Evolutionary conservation across 2,797 vertebrate genomes (phyloP), one percentile per base, ranked within the genome.

Genomic region (Poeciliopsis turneri): DNA sequence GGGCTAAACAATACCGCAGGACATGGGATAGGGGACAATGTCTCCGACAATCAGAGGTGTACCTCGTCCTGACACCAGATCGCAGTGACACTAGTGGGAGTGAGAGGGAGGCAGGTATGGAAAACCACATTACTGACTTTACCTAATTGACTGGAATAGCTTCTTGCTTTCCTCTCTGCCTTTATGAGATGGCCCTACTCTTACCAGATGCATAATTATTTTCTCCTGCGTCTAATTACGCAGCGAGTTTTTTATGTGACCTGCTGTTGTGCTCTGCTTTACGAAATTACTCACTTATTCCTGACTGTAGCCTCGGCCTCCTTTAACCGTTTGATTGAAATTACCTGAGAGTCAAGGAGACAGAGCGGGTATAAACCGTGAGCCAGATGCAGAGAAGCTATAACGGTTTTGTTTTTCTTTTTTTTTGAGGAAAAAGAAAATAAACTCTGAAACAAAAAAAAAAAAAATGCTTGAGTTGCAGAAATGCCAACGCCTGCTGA

Each of bases 161-260:
- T 89, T 93, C 71, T 81, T 93, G 72, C 91, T 87, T 89, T 90
- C 87, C 85, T 88, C 87, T 90, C 85, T 81, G 88, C 85, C 84
- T 92, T 90, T 92, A 93, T 91, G 93, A 90, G 91, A 93, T 70
- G 82, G 90, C 84, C 81, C 76, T 59, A 75, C 91, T 89, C 88
- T 83, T 79, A 90, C 92, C 93, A 95, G 93, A 95, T 93, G 91
- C 91, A 80, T 91, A 90, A 93, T 95, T 94, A 93, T 95, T 94
- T 95, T 94, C 93, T 92, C 86, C 92, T 94, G 94, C 82, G 90
- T 92, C 88, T 95, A 95, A 95, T 95, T 95, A 94, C 74, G 90
- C 86, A 80, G 88, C 90, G 84, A 80, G 90, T 92, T 95, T 95
- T 96, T 95, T 90, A 92, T 92, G 89, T 86, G 93, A 89, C 91